These are phyloP conservation scores for Saimiri boliviensis DNA, from an alignment of 2,113 vertebrate species.

Conservation along the genomic window DNA sequence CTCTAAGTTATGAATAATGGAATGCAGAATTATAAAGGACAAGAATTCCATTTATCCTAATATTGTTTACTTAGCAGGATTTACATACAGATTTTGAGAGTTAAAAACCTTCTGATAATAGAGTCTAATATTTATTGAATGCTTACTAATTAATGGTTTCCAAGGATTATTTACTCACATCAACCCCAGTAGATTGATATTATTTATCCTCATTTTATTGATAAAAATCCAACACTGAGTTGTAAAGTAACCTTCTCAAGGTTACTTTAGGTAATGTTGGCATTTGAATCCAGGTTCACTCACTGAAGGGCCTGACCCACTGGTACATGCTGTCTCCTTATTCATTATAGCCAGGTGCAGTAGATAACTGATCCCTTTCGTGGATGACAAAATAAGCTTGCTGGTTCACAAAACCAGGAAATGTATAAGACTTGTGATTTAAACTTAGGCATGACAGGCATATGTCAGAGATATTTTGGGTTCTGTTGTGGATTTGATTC, in stretches of 20 bases:
- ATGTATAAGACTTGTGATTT: neutral
- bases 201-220: neutral
- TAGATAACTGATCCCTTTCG: neutral
- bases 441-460: neutral
- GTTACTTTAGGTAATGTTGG: too few relatives aligned
- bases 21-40: neutral
- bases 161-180: neutral
- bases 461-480: neutral
- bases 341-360: neutral
- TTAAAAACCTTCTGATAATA: neutral
- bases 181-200: neutral
- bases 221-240: neutral
- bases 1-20: conserved; percentile 1
- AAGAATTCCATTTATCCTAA: neutral
- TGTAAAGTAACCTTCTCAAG: neutral
- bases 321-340: neutral
- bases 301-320: neutral
- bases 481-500: neutral
- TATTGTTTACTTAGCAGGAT: neutral
- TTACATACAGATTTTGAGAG: neutral
- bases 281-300: neutral
- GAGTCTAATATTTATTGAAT: neutral
- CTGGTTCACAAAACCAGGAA: neutral
- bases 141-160: neutral
- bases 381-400: neutral